A percentile compares a stretch with the other conserved stretches of the same genome.
Conservation (phyloP, 2,113 vertebrate genomes). For the Myrmophylax atrothorax region DNA sequence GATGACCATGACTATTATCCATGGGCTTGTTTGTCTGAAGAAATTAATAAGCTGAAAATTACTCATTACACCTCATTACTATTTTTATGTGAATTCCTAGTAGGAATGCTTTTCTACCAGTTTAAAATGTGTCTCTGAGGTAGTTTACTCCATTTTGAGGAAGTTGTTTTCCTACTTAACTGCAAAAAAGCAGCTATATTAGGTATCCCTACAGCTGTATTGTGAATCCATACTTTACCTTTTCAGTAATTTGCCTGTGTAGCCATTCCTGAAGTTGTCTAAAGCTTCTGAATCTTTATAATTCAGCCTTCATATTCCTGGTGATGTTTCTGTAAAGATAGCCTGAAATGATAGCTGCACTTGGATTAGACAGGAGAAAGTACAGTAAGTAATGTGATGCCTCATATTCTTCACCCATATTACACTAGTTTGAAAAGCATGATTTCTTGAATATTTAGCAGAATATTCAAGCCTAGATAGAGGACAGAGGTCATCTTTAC, state of each 20-base stretch:
- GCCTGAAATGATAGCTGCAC: neutral
- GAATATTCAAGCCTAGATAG: neutral
- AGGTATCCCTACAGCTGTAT: neutral
- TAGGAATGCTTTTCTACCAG: neutral
- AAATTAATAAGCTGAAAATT: conserved; percentile 33
- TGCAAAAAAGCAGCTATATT: neutral
- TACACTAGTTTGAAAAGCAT: neutral
- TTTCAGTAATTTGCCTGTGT: neutral
- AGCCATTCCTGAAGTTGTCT: neutral
- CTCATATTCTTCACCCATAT: neutral
- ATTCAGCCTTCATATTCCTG: neutral
- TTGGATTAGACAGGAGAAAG: neutral
- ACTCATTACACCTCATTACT: neutral
- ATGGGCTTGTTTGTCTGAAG: conserved; percentile 1
- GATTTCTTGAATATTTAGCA: neutral
- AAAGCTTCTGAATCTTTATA: neutral
- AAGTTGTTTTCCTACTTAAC: neutral
- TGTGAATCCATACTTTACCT: neutral
- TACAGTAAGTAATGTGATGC: neutral
- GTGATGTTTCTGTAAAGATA: neutral
- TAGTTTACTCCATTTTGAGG: neutral
- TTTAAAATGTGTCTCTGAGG: neutral
- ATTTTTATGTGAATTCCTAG: neutral
- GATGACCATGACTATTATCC: neutral
- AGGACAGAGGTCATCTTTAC: neutral